Evolutionary conservation across 2,113 vertebrate genomes (phyloP), one percentile per base, ranked within the genome.

Genomic region (Euleptes europaea): DNA sequence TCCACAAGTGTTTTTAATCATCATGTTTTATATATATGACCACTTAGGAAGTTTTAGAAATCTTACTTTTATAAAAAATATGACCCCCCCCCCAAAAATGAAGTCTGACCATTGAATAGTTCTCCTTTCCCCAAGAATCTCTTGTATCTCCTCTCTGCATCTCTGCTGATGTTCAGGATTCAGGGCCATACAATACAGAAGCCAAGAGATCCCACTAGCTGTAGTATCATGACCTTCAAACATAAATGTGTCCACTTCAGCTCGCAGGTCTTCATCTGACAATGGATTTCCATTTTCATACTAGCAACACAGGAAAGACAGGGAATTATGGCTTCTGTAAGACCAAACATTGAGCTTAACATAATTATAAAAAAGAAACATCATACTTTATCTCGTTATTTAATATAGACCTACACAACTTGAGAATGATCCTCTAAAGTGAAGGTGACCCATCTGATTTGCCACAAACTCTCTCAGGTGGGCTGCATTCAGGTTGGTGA

Each of bases 231-330:
- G 98, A 15, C 98, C 98, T 85, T 92, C 98, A 70, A 99, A 99
- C 98, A 99, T 99, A 94, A 99, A 99, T 0, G 98, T 99, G 94
- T 99, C 97, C 93, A 98, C 98, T 81, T 99, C 98, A 0, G 98
- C 97, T 79, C 96, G 94, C 60, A 99, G 86, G 7, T 97, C 98
- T 91, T 97, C 95, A 31, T 98, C 96, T 0, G 98, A 97, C 35
- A 99, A 88, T 5, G 95, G 96, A 86, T 86, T 94, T 71, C 96
- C 95, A 1, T 96, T 92, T 88, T 97, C 97, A 93, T 99, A 98
- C 98, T 99, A 38, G 40, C 5, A 70, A 67, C 72, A 49, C 65
- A 51, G 2, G 42, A 1, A 86, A 35, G 9, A 60, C 7, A 38
- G 11, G 1, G 15, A 44, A 26, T 66, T 69, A 69, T 35, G 35